Percentiles rank a stretch among this genome's conserved stretches.
Evolutionary conservation across 2,113 vertebrate genomes (phyloP).

Genomic region (Mungos mungo): DNA sequence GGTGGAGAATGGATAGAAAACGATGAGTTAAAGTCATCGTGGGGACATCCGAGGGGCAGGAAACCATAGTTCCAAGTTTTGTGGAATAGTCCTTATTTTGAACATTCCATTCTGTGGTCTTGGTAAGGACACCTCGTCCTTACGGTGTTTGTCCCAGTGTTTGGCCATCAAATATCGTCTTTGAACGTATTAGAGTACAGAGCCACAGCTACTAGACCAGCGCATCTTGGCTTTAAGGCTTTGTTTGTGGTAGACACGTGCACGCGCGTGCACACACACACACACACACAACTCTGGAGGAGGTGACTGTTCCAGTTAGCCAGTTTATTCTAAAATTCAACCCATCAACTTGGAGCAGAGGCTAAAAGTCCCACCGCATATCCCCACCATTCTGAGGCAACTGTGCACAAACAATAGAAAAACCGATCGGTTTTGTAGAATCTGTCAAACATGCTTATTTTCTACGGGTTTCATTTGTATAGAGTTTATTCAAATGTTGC

Average conservation of each 20-base stretch:
- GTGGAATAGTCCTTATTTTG: background rate
- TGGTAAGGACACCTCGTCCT: background rate
- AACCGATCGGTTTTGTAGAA: fast-evolving
- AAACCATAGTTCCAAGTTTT: background rate
- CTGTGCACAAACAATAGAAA: background rate
- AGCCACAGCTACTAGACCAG: background rate
- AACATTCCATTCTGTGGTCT: background rate
- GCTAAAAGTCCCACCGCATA: background rate
- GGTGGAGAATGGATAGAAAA: background rate
- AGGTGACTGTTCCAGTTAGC: background rate
- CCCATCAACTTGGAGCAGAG: no score
- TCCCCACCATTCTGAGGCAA: background rate
- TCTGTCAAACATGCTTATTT: background rate
- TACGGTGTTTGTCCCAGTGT: fast-evolving
- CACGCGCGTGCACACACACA: background rate
- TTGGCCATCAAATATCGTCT: background rate
- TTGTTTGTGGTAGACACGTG: background rate
- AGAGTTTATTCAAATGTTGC: background rate
- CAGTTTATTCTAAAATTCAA: background rate
- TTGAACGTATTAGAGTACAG: background rate
- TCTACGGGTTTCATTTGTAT: background rate
- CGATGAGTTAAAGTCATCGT: fast-evolving
- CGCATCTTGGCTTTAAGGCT: background rate
- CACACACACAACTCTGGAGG: background rate
- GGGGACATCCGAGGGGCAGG: no score